These are phyloP conservation scores for Aviceda subcristata DNA, from an alignment of 2,113 vertebrate species.

Conservation along the genomic window DNA sequence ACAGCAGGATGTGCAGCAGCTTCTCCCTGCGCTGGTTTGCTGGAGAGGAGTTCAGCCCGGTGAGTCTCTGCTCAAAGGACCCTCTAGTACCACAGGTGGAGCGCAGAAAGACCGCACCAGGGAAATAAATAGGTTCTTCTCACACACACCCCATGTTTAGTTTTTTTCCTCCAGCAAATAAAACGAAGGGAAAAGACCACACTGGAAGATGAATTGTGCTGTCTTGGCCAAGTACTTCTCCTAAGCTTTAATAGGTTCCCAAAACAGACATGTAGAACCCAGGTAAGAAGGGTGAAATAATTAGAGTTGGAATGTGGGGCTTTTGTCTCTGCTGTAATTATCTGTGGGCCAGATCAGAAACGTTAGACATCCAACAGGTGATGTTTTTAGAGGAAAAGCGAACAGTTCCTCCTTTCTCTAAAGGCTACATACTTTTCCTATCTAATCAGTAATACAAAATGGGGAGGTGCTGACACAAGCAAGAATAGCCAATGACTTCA, in stretches of 20 bases:
- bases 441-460: conserved; percentile 41
- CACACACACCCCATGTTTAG: too few relatives aligned
- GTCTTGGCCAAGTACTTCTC: not conserved
- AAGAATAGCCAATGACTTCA: conserved; percentile 42
- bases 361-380: conserved; percentile 38
- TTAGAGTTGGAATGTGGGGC: conserved; percentile 11
- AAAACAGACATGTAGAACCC: not conserved
- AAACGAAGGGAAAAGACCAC: not conserved
- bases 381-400: conserved; percentile 1
- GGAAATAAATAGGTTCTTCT: not conserved
- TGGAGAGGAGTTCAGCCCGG: not conserved
- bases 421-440: conserved; percentile 50
- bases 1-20: not conserved
- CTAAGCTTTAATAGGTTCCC: not conserved
- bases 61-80: not conserved
- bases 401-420: conserved; percentile 43
- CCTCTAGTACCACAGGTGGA: not conserved
- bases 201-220: not conserved
- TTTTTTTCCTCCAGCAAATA: not conserved
- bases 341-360: conserved; percentile 21
- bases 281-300: not conserved
- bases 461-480: conserved; percentile 54
- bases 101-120: not conserved
- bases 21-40: not conserved
- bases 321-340: conserved; percentile 35